These are phyloP conservation scores for Xestia xanthographa DNA, from an alignment of 2,888 invertebrate species.

Conservation along the genomic window DNA sequence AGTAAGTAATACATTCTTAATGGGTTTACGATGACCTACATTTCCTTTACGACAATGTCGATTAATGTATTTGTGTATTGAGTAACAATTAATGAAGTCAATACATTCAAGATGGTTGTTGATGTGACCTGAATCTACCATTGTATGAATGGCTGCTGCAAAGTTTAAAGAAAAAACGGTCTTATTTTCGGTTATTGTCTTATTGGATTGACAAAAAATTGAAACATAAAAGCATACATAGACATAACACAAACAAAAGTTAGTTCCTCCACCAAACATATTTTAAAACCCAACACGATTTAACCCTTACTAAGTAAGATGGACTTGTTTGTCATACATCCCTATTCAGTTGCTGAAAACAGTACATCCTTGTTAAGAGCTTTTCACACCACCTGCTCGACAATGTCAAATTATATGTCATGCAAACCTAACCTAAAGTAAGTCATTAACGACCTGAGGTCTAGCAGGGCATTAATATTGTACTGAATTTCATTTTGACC, in stretches of 20 bases:
- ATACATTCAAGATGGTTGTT: conserved; percentile 7
- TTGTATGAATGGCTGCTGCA: not conserved
- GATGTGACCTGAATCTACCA: conserved; percentile 9
- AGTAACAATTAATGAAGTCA: conserved; percentile 3
- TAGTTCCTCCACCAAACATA: not conserved
- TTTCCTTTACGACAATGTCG: conserved; percentile 12
- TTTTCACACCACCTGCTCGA: no score
- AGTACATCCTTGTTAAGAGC: not conserved
- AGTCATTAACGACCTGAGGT: no score
- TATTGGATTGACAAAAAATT: no score
- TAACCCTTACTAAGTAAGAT: not conserved
- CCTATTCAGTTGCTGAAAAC: not conserved
- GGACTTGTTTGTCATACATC: not conserved
- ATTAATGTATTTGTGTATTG: not conserved
- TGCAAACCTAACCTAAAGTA: no score
- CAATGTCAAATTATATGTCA: no score
- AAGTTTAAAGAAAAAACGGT: not conserved
- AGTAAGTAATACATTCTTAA: conserved; percentile 18
- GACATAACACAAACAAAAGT: not conserved
- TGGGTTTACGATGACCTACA: conserved; percentile 30
- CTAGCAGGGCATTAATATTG: no score
- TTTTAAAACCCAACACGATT: not conserved
- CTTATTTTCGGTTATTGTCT: not conserved
- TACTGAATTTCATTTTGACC: no score
- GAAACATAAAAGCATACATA: not conserved